Conservation (phyloP, 2,888 invertebrate genomes). For the Clitarchus hookeri region DNA sequence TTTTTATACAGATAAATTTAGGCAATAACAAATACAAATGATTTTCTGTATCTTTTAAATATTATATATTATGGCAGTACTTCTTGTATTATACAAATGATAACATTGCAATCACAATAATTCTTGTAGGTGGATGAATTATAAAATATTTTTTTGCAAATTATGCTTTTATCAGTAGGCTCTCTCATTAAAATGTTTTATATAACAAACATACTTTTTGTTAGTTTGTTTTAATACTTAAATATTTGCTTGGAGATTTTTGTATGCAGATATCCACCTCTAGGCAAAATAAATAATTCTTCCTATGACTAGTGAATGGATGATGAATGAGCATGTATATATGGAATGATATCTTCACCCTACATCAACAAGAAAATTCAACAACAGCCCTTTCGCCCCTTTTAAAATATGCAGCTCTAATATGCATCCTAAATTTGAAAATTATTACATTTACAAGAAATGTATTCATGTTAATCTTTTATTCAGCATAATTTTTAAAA, state of each 20-base stretch:
- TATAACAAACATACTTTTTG: not conserved
- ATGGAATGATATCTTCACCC: conserved; percentile 11
- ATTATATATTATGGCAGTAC: conserved; percentile 18
- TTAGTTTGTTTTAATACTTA: not conserved
- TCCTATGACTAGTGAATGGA: conserved; percentile 15
- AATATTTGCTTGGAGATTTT: not conserved
- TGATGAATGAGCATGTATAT: not conserved
- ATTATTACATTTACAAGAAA: not conserved
- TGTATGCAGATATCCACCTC: not conserved
- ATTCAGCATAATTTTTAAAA: not conserved
- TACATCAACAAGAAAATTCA: conserved; percentile 26
- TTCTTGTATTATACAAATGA: not conserved
- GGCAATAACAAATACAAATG: not conserved
- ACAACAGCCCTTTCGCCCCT: conserved; percentile 15
- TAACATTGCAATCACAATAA: not conserved
- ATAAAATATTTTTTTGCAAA: not conserved
- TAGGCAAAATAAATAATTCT: not conserved
- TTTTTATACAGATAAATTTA: not conserved
- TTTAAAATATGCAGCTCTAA: conserved; percentile 18
- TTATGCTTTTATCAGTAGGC: too few species aligned
- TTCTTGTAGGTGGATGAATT: not conserved
- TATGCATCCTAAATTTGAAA: not conserved
- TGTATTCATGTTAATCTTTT: not conserved
- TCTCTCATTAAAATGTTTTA: not conserved
- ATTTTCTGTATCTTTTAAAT: not conserved